A percentile compares a stretch with the other conserved stretches of the same genome.
Evolutionary conservation across 2,113 vertebrate genomes (phyloP).

Genomic region (Thinocorus orbignyianus): DNA sequence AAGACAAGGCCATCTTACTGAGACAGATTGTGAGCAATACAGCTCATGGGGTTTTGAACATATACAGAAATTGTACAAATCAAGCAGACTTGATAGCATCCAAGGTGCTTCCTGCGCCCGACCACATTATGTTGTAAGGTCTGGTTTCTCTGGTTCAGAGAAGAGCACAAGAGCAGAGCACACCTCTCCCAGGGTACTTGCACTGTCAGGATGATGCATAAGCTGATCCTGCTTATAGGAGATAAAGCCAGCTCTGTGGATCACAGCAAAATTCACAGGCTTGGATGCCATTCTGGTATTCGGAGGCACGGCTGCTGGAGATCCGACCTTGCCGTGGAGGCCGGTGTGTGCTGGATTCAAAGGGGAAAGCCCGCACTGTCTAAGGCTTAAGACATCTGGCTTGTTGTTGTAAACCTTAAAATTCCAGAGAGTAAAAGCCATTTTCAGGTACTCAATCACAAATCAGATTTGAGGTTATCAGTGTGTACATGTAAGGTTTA

Average conservation of each 20-base stretch:
- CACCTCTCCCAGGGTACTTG: not conserved
- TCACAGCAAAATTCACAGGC: conserved; percentile 59
- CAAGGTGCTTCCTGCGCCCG: accelerated
- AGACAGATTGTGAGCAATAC: not conserved
- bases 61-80: not conserved
- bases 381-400: conserved; percentile 37
- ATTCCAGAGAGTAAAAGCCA: conserved; percentile 67
- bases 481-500: conserved; percentile 64
- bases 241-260: conserved; percentile 29
- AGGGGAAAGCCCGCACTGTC: not conserved
- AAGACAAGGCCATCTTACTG: not conserved
- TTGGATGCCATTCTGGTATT: conserved; percentile 41
- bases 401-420: conserved; percentile 68
- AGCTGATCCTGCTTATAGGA: conserved; percentile 18
- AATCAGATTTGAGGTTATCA: conserved; percentile 71
- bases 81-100: not conserved
- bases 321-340: not conserved
- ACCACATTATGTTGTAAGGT: not conserved
- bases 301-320: not conserved
- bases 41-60: not conserved
- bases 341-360: conserved; percentile 5
- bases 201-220: conserved; percentile 56
- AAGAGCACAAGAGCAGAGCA: not conserved
- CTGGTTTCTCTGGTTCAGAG: not conserved
- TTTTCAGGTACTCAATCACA: conserved; percentile 71